A percentile compares a stretch with the other conserved stretches of the same genome.
Evolutionary conservation across 2,113 vertebrate genomes (phyloP).

Genomic region (Clarias macrocephalus): DNA sequence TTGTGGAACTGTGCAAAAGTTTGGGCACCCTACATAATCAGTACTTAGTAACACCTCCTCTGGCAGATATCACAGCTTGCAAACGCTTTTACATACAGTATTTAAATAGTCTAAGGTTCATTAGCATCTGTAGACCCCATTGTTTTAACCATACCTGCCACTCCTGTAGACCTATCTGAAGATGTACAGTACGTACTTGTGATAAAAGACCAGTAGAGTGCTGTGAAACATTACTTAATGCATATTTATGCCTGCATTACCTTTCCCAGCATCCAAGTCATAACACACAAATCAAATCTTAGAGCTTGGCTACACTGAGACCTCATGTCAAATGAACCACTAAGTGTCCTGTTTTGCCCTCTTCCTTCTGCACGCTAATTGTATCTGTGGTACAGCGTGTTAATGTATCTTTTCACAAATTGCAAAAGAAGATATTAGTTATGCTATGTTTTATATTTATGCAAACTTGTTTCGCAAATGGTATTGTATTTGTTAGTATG

Average conservation of each 20-base stretch:
- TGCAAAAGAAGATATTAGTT: background rate
- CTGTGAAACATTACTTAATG: conserved; percentile 36
- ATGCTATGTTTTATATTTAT: background rate
- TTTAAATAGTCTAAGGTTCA: background rate
- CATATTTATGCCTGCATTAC: conserved; percentile 49
- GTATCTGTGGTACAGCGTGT: background rate
- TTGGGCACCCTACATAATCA: too few species aligned
- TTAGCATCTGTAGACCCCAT: background rate
- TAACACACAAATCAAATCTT: conserved; percentile 46
- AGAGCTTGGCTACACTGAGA: conserved; percentile 18
- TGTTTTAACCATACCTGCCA: background rate
- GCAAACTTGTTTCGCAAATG: background rate
- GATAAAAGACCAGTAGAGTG: conserved; percentile 22
- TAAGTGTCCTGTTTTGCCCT: conserved; percentile 12
- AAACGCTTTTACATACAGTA: too few species aligned
- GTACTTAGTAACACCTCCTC: too few species aligned
- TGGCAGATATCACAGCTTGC: too few species aligned
- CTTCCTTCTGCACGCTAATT: background rate
- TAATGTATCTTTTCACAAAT: background rate
- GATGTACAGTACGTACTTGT: conserved; percentile 1
- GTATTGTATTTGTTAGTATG: too few species aligned
- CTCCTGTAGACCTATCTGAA: background rate
- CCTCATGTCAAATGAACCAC: conserved; percentile 39
- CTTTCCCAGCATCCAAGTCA: conserved; percentile 40
- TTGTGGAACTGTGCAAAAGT: too few species aligned